A percentile compares a stretch with the other conserved stretches of the same genome.
Evolutionary conservation across 2,888 invertebrate genomes (phyloP).

Genomic region (Lamproptera curius): DNA sequence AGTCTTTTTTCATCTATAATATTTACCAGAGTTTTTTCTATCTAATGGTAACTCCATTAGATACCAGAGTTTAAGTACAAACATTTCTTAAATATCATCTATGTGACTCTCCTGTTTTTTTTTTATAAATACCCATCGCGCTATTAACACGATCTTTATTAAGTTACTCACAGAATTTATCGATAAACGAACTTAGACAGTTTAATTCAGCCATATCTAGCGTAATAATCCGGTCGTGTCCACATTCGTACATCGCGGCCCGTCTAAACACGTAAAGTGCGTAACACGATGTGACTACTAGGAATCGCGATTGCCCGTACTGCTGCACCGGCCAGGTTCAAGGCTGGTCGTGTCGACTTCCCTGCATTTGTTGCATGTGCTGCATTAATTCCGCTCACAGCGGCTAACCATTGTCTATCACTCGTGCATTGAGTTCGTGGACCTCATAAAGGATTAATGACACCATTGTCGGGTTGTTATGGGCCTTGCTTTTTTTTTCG

Average conservation of each 20-base stretch:
- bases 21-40: too few species aligned
- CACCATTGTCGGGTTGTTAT: conserved; percentile 58
- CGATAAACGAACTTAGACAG: too few species aligned
- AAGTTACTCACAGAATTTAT: too few species aligned
- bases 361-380: conserved; percentile 71
- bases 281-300: conserved; percentile 53
- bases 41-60: too few species aligned
- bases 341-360: conserved; percentile 70
- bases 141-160: too few species aligned
- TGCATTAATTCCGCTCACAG: conserved; percentile 72
- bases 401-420: conserved; percentile 75
- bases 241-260: conserved; percentile 5
- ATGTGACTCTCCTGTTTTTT: too few species aligned
- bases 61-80: too few species aligned
- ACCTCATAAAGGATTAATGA: conserved; percentile 74
- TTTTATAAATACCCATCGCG: too few species aligned
- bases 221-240: neutral
- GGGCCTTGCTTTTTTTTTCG: conserved; percentile 50
- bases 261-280: conserved; percentile 15
- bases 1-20: too few species aligned
- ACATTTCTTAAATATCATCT: too few species aligned
- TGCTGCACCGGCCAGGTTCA: conserved; percentile 68
- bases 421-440: conserved; percentile 54
- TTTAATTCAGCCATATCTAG: too few species aligned
- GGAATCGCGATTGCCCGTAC: conserved; percentile 65